Percentiles rank a stretch among this genome's conserved stretches.
These are phyloP conservation scores for Drosophila orosa DNA, from an alignment of 1,140 invertebrate species.

Conservation along the genomic window DNA sequence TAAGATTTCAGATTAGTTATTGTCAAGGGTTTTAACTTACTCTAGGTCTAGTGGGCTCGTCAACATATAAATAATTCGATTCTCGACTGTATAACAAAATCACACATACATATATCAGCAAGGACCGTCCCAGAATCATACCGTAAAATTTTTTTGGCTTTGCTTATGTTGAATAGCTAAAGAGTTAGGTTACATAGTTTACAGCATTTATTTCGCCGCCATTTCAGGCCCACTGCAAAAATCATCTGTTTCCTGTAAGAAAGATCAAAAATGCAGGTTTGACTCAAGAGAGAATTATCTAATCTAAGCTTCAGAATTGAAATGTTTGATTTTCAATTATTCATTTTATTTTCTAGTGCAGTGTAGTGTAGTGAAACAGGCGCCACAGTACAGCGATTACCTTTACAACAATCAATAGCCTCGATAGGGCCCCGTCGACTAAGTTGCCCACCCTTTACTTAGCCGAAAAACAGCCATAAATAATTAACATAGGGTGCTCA, in stretches of 20 bases:
- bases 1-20: neutral
- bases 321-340: neutral
- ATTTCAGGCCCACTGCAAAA: neutral
- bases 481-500: conserved; percentile 42
- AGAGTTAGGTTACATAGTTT: too few species aligned
- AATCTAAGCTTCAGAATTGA: neutral
- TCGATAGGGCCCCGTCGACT: conserved; percentile 12
- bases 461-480: conserved; percentile 18
- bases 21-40: neutral
- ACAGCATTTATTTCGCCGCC: too few species aligned
- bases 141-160: neutral
- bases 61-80: neutral
- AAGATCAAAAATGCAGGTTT: neutral
- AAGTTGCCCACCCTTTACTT: conserved; percentile 1
- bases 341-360: neutral
- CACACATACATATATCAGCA: neutral
- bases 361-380: neutral
- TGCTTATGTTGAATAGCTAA: neutral
- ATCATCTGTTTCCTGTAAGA: neutral
- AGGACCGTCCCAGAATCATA: neutral
- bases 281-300: neutral
- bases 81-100: neutral
- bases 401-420: conserved; percentile 3
- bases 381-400: neutral
- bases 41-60: neutral